Percentiles rank a stretch among this genome's conserved stretches.
Conservation (phyloP, 2,113 vertebrate species). For the Falco punctatus region DNA sequence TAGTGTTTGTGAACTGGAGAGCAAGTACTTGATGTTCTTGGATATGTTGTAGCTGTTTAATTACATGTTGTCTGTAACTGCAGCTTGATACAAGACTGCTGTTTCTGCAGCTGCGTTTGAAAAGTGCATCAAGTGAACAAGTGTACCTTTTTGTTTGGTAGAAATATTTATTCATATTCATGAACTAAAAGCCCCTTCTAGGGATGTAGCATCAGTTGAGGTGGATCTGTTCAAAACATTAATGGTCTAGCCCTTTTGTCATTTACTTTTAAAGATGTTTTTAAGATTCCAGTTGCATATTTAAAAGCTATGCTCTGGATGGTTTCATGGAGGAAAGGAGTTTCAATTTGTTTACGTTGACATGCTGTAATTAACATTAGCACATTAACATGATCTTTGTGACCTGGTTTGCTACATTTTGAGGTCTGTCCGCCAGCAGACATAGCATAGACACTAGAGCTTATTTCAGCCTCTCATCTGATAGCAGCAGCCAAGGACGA, state of each 20-base stretch:
- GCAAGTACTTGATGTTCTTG: conserved; percentile 74
- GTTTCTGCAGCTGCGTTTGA: neutral
- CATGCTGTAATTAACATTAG: neutral
- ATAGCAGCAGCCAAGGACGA: neutral
- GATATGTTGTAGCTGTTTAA: neutral
- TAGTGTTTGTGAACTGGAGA: conserved; percentile 85
- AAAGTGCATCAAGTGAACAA: neutral
- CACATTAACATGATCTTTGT: neutral
- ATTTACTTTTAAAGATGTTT: neutral
- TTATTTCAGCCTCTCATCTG: neutral
- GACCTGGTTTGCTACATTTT: neutral
- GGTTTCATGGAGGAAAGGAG: neutral
- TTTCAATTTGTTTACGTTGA: neutral
- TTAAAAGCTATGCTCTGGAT: neutral
- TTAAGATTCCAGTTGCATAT: neutral
- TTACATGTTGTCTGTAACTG: neutral
- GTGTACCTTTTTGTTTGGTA: neutral
- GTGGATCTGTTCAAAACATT: neutral
- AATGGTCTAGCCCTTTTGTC: neutral
- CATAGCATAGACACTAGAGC: neutral
- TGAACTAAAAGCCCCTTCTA: neutral
- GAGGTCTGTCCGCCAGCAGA: neutral
- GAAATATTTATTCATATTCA: neutral
- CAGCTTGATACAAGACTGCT: neutral
- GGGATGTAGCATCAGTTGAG: neutral